Evolutionary conservation across 2,113 vertebrate genomes (phyloP).

Genomic region (Phoenicopterus ruber): DNA sequence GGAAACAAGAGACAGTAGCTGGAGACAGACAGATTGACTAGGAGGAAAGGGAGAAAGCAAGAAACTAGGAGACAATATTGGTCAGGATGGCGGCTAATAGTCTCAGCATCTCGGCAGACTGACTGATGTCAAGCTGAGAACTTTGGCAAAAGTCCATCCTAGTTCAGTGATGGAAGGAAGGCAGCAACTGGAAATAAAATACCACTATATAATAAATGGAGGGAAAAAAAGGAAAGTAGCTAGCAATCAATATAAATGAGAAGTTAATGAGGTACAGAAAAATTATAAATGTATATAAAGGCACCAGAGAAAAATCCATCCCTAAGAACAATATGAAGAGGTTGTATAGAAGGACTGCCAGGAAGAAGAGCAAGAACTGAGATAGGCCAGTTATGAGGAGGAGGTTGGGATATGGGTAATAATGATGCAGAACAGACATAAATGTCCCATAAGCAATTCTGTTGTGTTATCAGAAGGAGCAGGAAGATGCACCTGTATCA

Average conservation of each 20-base stretch:
- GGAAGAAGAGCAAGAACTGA: neutral
- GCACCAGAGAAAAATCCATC: neutral
- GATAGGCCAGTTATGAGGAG: neutral
- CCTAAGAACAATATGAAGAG: neutral
- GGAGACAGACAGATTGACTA: conserved; percentile 50
- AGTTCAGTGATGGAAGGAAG: neutral
- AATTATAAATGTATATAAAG: conserved; percentile 8
- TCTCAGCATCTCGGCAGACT: neutral
- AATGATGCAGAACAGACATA: neutral
- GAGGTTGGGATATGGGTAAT: neutral
- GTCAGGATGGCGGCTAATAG: conserved; percentile 25
- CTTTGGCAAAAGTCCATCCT: conserved; percentile 42
- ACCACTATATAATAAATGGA: conserved; percentile 36
- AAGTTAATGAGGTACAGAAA: conserved; percentile 52
- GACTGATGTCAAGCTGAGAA: conserved; percentile 39
- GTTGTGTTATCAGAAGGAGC: neutral
- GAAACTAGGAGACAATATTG: neutral
- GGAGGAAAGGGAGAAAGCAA: conserved; percentile 5
- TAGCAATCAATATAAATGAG: conserved; percentile 55
- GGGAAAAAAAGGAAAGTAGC: conserved; percentile 2
- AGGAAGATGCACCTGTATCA: neutral
- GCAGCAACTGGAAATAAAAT: conserved; percentile 45
- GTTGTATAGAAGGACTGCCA: neutral
- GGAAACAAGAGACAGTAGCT: neutral
- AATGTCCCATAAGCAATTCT: neutral